Conservation (phyloP, 2,888 invertebrate genomes). For the Octonoba sinensis region DNA sequence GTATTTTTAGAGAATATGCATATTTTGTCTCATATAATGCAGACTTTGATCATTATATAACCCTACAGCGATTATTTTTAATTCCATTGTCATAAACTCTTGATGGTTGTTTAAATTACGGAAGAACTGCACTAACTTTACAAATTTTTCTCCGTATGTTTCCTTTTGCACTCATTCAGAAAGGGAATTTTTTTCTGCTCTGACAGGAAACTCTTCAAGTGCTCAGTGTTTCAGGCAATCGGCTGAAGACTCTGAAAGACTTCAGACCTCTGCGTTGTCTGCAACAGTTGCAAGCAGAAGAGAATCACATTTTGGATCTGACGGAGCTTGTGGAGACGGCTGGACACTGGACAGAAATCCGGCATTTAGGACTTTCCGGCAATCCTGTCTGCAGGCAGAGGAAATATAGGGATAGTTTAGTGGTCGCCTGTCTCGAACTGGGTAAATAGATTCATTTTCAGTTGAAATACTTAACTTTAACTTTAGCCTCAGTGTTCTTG, state of each 20-base stretch:
- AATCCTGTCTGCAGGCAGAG: conserved; percentile 39
- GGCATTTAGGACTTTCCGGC: conserved; percentile 15
- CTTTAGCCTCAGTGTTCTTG: too few species aligned
- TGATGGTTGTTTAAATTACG: too few species aligned
- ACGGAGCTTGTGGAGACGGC: conserved; percentile 19
- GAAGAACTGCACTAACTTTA: too few species aligned
- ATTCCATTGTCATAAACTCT: too few species aligned
- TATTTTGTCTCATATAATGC: too few species aligned
- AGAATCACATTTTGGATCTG: conserved; percentile 31
- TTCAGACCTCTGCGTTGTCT: conserved; percentile 24
- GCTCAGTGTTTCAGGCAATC: conserved; percentile 51
- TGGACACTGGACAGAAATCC: conserved; percentile 24
- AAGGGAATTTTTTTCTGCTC: too few species aligned
- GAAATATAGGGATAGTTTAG: conserved; percentile 51
- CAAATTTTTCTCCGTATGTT: neutral
- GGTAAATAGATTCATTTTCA: conserved; percentile 16
- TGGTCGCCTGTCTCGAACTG: conserved; percentile 43
- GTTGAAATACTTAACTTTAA: too few species aligned
- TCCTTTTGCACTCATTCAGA: too few species aligned
- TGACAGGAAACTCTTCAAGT: conserved; percentile 30
- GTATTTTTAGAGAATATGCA: too few species aligned
- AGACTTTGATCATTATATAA: too few species aligned
- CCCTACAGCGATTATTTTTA: too few species aligned
- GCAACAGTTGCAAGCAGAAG: conserved; percentile 37
- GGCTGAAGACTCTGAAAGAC: conserved; percentile 16